Percentiles rank a stretch among this genome's conserved stretches.
phyloP scores from a whole-genome alignment of 2,113 vertebrate species.

The Sylvilagus bachmani region DNA sequence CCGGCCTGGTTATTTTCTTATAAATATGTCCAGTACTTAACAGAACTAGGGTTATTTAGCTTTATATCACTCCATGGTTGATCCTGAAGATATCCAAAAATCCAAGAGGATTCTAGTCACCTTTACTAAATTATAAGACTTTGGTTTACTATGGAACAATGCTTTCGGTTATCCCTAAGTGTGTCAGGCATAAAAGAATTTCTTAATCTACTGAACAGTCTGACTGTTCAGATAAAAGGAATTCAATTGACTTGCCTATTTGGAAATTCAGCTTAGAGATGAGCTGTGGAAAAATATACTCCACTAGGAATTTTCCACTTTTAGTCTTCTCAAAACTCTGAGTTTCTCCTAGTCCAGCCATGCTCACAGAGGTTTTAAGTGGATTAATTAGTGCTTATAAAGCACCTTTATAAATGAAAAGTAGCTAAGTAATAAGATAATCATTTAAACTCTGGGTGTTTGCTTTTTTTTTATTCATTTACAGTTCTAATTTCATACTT shows the following conservation, averaged over 20 bases:
- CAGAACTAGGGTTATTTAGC: neutral
- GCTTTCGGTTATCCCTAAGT: conserved; percentile 21
- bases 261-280: conserved; percentile 55
- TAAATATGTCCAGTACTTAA: conserved; percentile 5
- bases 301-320: conserved; percentile 46
- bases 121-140: conserved; percentile 56
- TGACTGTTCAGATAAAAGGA: conserved; percentile 61
- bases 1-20: conserved; percentile 58
- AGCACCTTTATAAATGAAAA: conserved; percentile 72
- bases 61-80: neutral
- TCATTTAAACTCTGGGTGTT: conserved; percentile 63
- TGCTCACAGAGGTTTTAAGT: conserved; percentile 49
- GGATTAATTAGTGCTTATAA: conserved; percentile 72
- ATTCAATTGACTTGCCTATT: conserved; percentile 69
- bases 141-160: neutral
- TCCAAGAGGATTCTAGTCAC: neutral
- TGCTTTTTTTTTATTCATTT: conserved; percentile 62
- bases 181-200: conserved; percentile 54
- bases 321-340: conserved; percentile 52
- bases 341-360: conserved; percentile 51
- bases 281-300: conserved; percentile 65
- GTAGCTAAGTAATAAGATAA: conserved; percentile 62
- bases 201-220: conserved; percentile 59
- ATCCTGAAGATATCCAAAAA: neutral
- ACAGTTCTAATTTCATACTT: conserved; percentile 64